Percentiles rank a stretch among this genome's conserved stretches.
phyloP scores from a whole-genome alignment of 2,113 vertebrate species.

The Sclerurus mexicanus region DNA sequence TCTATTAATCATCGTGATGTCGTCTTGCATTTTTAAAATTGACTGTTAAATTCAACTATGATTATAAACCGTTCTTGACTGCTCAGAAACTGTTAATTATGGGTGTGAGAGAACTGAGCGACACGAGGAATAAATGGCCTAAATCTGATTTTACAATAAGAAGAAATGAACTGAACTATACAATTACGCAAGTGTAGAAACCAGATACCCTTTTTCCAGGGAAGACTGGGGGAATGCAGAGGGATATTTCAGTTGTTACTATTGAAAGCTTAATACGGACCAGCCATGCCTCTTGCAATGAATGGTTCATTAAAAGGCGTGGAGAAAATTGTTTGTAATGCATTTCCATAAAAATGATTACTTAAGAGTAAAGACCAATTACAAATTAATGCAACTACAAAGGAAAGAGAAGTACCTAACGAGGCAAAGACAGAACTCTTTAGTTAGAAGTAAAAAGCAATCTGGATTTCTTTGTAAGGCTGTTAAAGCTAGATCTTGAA shows the following conservation, averaged over 20 bases:
- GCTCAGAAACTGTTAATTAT: constrained; percentile 11
- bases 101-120: background rate
- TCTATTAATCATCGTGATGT: background rate
- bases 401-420: background rate
- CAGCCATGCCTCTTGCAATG: background rate
- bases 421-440: background rate
- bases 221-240: background rate
- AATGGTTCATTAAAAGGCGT: background rate
- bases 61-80: constrained; percentile 6
- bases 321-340: background rate
- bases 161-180: background rate
- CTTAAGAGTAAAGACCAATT: background rate
- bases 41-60: background rate
- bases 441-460: background rate
- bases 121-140: background rate
- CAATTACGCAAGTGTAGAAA: constrained; percentile 4
- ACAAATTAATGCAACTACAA: background rate
- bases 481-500: background rate
- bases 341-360: background rate
- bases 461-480: background rate
- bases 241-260: background rate
- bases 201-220: background rate
- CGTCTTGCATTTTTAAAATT: background rate
- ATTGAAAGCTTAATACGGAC: background rate
- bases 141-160: background rate